These are phyloP conservation scores for Corythoichthys haematopterus DNA, from an alignment of 2,113 vertebrate genomes.

Conservation along the genomic window DNA sequence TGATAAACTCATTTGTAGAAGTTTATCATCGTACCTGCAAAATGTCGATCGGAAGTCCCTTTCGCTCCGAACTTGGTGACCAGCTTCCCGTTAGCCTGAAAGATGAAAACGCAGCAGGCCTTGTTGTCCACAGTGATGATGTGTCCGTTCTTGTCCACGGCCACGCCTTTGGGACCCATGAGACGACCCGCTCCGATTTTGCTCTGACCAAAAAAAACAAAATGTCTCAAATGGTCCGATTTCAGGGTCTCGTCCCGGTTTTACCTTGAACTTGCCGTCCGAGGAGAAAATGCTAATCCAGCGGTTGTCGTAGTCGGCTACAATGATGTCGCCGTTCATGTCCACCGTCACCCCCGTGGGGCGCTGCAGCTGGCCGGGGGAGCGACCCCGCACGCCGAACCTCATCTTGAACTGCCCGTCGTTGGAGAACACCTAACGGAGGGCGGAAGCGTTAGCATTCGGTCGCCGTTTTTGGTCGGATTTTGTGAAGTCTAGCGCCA, in stretches of 20 bases:
- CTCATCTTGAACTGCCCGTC: constrained; percentile 93
- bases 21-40: constrained; percentile 72
- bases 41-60: constrained; percentile 86
- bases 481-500: constrained; percentile 5
- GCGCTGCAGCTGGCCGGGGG: constrained; percentile 92
- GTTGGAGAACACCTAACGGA: constrained; percentile 84
- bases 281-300: constrained; percentile 97
- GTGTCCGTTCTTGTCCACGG: constrained; percentile 90
- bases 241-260: background rate
- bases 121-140: constrained; percentile 97
- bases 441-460: background rate
- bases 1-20: no score
- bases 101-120: constrained; percentile 96
- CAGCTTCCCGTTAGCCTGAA: constrained; percentile 92
- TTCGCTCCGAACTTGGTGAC: constrained; percentile 90
- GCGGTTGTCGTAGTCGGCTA: constrained; percentile 95
- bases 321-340: constrained; percentile 90
- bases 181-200: constrained; percentile 91
- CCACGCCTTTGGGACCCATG: constrained; percentile 94
- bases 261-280: constrained; percentile 97
- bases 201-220: constrained; percentile 63
- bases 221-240: background rate
- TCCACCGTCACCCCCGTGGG: constrained; percentile 92
- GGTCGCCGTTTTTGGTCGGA: background rate
- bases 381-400: constrained; percentile 91